These are phyloP conservation scores for Argyrosomus japonicus DNA, from an alignment of 2,113 vertebrate genomes.

Conservation along the genomic window DNA sequence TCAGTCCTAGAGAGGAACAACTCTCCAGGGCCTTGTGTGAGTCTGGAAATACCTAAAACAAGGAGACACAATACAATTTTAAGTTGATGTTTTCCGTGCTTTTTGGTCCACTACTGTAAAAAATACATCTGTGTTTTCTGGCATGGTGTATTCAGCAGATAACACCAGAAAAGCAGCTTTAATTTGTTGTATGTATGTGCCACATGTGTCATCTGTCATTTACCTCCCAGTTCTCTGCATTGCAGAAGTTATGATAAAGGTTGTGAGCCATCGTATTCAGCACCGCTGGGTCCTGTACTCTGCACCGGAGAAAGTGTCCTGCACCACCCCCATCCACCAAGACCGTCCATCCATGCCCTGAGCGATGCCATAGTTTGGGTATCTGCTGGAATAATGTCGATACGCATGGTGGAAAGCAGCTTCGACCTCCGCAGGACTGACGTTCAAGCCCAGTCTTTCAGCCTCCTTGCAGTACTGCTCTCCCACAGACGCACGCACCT, in stretches of 20 bases:
- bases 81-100: background rate
- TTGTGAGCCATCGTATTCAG: conserved; percentile 82
- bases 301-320: conserved; percentile 87
- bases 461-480: conserved; percentile 89
- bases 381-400: conserved; percentile 75
- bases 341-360: conserved; percentile 86
- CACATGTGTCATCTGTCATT: conserved; percentile 14
- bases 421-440: conserved; percentile 79
- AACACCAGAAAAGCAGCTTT: background rate
- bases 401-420: conserved; percentile 83
- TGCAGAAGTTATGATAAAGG: conserved; percentile 88
- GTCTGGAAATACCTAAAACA: conserved; percentile 84
- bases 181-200: background rate
- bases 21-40: conserved; percentile 81
- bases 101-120: background rate
- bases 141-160: background rate
- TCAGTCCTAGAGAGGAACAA: conserved; percentile 86
- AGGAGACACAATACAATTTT: conserved; percentile 4
- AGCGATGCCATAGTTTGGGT: conserved; percentile 90
- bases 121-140: background rate
- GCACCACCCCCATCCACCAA: conserved; percentile 90
- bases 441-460: conserved; percentile 79
- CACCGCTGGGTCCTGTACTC: conserved; percentile 79
- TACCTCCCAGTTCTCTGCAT: conserved; percentile 88
- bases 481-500: conserved; percentile 87